Percentiles rank a stretch among this genome's conserved stretches.
These are phyloP conservation scores for Apodemia zela DNA, from an alignment of 2,888 invertebrate species.

Conservation along the genomic window DNA sequence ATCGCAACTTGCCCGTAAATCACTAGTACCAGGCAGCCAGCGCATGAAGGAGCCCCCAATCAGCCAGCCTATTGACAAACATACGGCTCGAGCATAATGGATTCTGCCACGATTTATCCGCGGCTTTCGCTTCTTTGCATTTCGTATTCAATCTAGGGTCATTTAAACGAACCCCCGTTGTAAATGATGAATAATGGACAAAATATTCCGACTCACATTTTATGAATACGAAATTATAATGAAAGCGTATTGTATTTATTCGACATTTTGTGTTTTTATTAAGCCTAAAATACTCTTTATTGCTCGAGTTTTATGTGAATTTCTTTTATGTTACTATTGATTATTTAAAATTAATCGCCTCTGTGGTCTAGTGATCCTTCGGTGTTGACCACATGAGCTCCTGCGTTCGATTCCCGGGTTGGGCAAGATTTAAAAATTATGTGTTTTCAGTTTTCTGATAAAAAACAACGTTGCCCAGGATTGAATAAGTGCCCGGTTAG, in stretches of 20 bases:
- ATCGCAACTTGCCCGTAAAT: conserved; percentile 60
- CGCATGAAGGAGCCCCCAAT: conserved; percentile 63
- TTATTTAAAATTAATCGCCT: too few species aligned
- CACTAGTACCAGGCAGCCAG: conserved; percentile 59
- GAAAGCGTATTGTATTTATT: conserved; percentile 20
- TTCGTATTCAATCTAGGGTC: conserved; percentile 41
- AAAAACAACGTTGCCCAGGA: too few species aligned
- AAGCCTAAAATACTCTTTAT: too few species aligned
- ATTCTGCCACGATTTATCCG: conserved; percentile 59
- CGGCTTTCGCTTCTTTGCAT: conserved; percentile 44
- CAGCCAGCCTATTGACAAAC: conserved; percentile 75
- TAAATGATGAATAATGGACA: conserved; percentile 33
- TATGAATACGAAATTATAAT: conserved; percentile 9
- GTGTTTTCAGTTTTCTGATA: too few species aligned
- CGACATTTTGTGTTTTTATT: conserved; percentile 19
- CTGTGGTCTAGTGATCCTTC: too few species aligned
- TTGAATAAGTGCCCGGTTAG: too few species aligned
- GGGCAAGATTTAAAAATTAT: too few species aligned
- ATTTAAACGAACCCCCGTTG: conserved; percentile 38
- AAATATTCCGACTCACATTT: conserved; percentile 24
- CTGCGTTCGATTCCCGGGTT: too few species aligned
- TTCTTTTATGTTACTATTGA: too few species aligned
- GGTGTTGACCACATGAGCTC: too few species aligned
- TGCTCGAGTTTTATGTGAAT: too few species aligned
- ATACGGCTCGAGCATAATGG: conserved; percentile 68